Evolutionary conservation across 1,140 invertebrate genomes (phyloP), one percentile per base, ranked within the genome.

Genomic region (Streblospio benedicti): DNA sequence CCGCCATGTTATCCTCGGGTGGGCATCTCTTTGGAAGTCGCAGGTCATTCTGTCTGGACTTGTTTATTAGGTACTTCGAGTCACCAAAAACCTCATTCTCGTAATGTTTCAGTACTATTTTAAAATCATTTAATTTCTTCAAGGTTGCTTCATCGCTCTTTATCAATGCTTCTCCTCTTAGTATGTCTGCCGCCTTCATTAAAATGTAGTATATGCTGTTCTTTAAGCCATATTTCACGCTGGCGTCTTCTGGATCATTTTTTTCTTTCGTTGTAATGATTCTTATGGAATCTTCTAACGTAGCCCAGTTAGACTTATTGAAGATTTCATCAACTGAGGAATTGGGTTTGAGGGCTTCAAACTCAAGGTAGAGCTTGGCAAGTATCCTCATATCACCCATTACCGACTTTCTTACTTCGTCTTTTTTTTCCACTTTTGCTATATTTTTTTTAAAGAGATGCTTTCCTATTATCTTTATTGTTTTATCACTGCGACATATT

Each of bases 361-460:
- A 41, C 18, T 41, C 38, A 41, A 41, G 38, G 18, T 14, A 41
- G 14, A 41, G 38, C 38, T 0, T 18, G 14, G 38, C 14, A 14
- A 41, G n/a, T n/a, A n/a, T n/a, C 14, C 44, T 45, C 44, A 45
- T 45, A 4, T 45, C 44, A 45, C 18, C 44, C 44, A 45, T 45
- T 18, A 45, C 44, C 6, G 18, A 23, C 16, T 45, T 45, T 45
- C 44, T 4, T 4, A 45, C 44, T 45, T 45, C 44, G 16, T 45
- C 44, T 6, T 1, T 18, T 45, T 45, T 45, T 6, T 45, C 44
- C 4, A 45, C 44, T 16, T 45, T 45, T 4, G 44, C 27, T 4
- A n/a, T n/a, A n/a, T n/a, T n/a, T n/a, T n/a, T n/a, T n/a, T n/a
- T n/a, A n/a, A n/a, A n/a, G n/a, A n/a, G 18, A 16, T 45, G 44